A percentile compares a stretch with the other conserved stretches of the same genome.
These are phyloP conservation scores for Clamator glandarius DNA, from an alignment of 2,797 vertebrate species.

Conservation along the genomic window DNA sequence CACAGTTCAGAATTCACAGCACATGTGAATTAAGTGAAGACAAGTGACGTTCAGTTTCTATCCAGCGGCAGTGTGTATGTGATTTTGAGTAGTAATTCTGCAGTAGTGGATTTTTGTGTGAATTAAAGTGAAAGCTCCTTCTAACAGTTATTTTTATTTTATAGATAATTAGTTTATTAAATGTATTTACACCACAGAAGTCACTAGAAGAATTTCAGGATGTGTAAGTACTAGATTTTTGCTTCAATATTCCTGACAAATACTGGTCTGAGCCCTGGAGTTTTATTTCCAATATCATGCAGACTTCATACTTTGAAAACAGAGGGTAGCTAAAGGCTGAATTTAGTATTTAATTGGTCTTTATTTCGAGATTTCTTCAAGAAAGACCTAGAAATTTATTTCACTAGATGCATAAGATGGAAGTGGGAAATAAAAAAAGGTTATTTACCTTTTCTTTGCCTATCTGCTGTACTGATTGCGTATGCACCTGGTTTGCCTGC, in stretches of 20 bases:
- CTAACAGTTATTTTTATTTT: constrained; percentile 66
- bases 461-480: neutral
- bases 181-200: constrained; percentile 98
- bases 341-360: neutral
- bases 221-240: constrained; percentile 87
- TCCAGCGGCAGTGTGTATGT: neutral
- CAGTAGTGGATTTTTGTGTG: neutral
- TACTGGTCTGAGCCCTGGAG: neutral
- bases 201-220: constrained; percentile 98
- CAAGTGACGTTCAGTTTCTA: neutral
- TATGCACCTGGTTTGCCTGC: neutral
- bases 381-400: neutral
- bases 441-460: neutral
- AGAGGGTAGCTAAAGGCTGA: neutral
- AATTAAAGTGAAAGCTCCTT: neutral
- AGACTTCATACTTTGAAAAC: neutral
- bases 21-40: neutral
- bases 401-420: neutral
- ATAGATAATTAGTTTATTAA: constrained; percentile 97
- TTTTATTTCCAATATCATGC: neutral
- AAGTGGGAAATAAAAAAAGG: neutral
- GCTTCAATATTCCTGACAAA: neutral
- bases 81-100: neutral
- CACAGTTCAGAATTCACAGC: constrained; percentile 25
- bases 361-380: neutral